These are phyloP conservation scores for Molossus molossus DNA, from an alignment of 2,797 vertebrate species.

Conservation along the genomic window DNA sequence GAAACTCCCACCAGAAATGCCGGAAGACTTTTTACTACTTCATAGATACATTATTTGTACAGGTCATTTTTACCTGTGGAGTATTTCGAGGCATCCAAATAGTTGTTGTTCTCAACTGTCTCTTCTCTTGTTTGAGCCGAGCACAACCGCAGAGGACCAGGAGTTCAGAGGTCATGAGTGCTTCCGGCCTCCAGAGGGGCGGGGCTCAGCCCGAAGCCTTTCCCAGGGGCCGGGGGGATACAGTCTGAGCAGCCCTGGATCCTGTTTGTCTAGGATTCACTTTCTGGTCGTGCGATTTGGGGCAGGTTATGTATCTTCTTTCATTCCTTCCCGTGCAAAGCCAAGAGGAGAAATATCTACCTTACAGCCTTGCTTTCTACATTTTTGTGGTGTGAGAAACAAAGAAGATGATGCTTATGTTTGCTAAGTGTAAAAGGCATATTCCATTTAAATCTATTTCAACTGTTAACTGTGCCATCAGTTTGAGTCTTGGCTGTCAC, in stretches of 20 bases:
- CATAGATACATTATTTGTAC: constrained; percentile 52
- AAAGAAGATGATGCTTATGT: not conserved
- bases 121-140: not conserved
- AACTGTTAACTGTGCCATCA: not conserved
- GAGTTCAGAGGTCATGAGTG: not conserved
- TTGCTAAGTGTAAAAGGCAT: not conserved
- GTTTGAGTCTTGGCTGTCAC: constrained; percentile 36
- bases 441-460: not conserved
- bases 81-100: constrained; percentile 30
- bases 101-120: constrained; percentile 30
- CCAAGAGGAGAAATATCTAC: not conserved
- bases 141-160: not conserved
- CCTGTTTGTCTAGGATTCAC: not conserved
- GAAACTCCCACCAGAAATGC: constrained; percentile 21
- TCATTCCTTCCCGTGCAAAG: constrained; percentile 1
- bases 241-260: not conserved
- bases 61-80: constrained; percentile 61
- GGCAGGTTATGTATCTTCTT: not conserved
- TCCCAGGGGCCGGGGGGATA: not conserved
- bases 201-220: not conserved
- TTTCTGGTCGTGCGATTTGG: not conserved
- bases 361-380: not conserved
- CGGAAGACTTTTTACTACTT: constrained; percentile 35
- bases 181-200: not conserved
- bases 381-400: not conserved